phyloP scores from a whole-genome alignment of 1,140 invertebrate genomes.

The Sitophilus oryzae region DNA sequence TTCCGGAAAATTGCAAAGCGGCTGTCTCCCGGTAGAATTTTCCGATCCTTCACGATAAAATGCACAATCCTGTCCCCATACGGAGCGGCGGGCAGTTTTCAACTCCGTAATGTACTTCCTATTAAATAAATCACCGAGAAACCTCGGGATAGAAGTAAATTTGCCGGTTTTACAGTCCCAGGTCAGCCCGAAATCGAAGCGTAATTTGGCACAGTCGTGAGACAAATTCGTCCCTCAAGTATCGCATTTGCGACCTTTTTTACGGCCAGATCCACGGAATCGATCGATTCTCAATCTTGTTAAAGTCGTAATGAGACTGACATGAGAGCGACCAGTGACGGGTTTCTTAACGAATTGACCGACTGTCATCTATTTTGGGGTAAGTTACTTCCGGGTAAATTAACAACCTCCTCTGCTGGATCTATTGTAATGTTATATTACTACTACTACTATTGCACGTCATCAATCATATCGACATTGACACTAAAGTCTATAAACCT shows the following conservation, averaged over 20 bases:
- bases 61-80: too few relatives aligned
- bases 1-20: too few relatives aligned
- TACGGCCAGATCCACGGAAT: background rate
- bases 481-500: too few relatives aligned
- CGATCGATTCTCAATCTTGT: background rate
- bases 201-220: conserved; percentile 20
- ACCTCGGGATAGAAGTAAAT: conserved; percentile 19
- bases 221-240: conserved; percentile 21
- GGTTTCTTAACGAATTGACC: background rate
- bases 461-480: too few relatives aligned
- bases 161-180: conserved; percentile 23
- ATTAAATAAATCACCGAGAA: conserved; percentile 20
- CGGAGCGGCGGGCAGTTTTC: too few relatives aligned
- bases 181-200: conserved; percentile 23
- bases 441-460: too few relatives aligned
- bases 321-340: background rate
- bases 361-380: background rate
- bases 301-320: background rate
- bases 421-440: too few relatives aligned
- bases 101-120: conserved; percentile 8
- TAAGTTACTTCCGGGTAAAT: background rate
- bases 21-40: too few relatives aligned
- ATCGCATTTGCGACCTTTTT: conserved; percentile 13
- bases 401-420: too few relatives aligned
- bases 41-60: too few relatives aligned